Evolutionary conservation across 2,888 invertebrate genomes (phyloP).

Genomic region (Cephus runcator): DNA sequence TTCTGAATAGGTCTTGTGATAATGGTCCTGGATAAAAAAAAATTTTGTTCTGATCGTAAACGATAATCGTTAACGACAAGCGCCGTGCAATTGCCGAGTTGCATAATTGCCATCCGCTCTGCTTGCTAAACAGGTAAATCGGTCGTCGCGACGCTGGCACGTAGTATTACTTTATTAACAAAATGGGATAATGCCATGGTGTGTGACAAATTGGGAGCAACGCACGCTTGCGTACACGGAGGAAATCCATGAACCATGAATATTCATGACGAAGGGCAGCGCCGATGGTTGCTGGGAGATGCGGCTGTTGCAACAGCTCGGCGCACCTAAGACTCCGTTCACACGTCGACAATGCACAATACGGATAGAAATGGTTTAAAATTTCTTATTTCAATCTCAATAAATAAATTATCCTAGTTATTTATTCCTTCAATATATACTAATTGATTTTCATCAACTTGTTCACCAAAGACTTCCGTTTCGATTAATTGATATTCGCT

Average conservation of each 20-base stretch:
- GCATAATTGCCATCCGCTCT: slow-evolving; percentile 42
- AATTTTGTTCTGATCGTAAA: no score
- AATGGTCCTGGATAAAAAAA: no score
- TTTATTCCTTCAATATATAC: no score
- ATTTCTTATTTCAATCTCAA: no score
- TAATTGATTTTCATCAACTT: no score
- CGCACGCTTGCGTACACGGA: slow-evolving; percentile 45
- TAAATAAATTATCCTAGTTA: no score
- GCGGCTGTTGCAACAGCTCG: not conserved
- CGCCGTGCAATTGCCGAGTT: slow-evolving; percentile 40
- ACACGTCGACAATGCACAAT: slow-evolving; percentile 28
- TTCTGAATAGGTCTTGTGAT: no score
- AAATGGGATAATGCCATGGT: slow-evolving; percentile 63
- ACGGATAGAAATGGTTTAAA: not conserved
- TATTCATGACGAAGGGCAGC: slow-evolving; percentile 52
- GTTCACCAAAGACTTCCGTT: no score
- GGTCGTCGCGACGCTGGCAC: slow-evolving; percentile 33
- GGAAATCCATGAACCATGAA: slow-evolving; percentile 52
- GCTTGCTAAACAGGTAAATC: slow-evolving; percentile 36
- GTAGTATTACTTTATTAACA: slow-evolving; percentile 60
- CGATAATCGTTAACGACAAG: not conserved
- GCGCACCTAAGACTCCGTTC: slow-evolving; percentile 35
- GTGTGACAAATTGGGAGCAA: slow-evolving; percentile 65
- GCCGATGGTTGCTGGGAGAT: slow-evolving; percentile 18
- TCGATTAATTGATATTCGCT: no score